Evolutionary conservation across 2,888 invertebrate species (phyloP), one percentile per base, ranked within the genome.

Genomic region (Melanophora roralis): DNA sequence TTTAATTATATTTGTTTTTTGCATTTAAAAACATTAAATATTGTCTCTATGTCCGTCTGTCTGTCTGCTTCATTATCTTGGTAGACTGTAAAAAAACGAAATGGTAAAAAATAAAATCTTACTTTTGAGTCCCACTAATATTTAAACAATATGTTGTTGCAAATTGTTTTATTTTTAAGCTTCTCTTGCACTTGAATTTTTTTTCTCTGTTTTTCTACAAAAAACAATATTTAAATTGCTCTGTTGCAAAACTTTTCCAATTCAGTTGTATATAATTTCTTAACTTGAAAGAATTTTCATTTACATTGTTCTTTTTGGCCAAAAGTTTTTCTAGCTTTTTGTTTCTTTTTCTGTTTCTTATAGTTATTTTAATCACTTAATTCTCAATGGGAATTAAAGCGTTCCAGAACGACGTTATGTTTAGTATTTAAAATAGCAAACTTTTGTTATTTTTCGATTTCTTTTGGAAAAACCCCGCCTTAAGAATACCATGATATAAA

Each of bases 141-240:
- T 76, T 76, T 51, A 72, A 76, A 72, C 80, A 80, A 80, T 80
- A 78, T 76, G 84, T 77, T 76, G 84, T 77, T 79, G 75, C 67
- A 64, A 68, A 53, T 72, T 60, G 60, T 38, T 55, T 38, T 55
- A 71, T 59, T 77, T 68, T 73, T 77, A 74, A 75, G 75, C 78
- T 62, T 68, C 74, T 69, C 6, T 6, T 62, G 27, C 67, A 77
- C 78, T 79, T 72, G 73, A 75, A 72, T 45, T 19, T 62, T 53
- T 14, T 8, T 21, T 21, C 53, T 16, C 16, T 8, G 14, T 11
- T 14, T 55, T 23, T 27, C 12, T 27, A n/a, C 51, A 34, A 47
- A 49, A 65, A 72, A 72, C 67, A 76, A 72, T 64, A 72, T 67
- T 76, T 72, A 80, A 68, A 36, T 62, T 72, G 49, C 59, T 62